Evolutionary conservation across 2,797 vertebrate genomes (phyloP), one percentile per base, ranked within the genome.

Genomic region (Cyprinella venusta): DNA sequence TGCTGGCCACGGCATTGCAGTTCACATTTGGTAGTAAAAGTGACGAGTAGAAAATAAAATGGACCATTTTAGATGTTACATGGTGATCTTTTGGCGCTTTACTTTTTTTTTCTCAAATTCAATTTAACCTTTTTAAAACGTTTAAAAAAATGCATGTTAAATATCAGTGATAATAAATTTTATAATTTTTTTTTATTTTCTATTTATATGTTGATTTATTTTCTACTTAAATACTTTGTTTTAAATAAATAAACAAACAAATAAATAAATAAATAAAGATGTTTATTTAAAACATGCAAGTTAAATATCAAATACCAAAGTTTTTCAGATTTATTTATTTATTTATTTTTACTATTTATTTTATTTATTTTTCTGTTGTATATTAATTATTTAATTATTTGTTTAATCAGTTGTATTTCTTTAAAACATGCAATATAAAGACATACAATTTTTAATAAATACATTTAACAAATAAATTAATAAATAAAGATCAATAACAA

Each of bases 1-100:
- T 81, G 69, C 67, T 63, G 26, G 33, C 76, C 83, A 56, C 38
- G 50, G 84, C 42, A 82, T 81, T 64, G 54, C 74, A 87, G 76
- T 85, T 78, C 65, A 56, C 86, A 87, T 90, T 86, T 81, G 88
- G 88, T 78, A 82, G 71, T 87, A 87, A 81, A 79, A 24, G 21
- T 38, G 59, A 63, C 82, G 64, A 79, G 50, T 79, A 64, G 36
- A 54, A 79, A 45, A 82, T 15, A 59, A 59, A 19, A 21, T 19
- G 8, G 7, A 33, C 8, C 33, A 21, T n/a, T 26, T 26, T 19
- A n/a, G 15, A 30, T 45, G 7, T 40, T n/a, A 2, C 2, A 5
- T 61, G 21, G 38, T 42, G 52, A 19, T 36, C 15, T 45, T 33
- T 33, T 12, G n/a, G 18, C 15, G 26, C 40, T 77, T 78, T 13